Evolutionary conservation across 2,888 invertebrate genomes (phyloP), one percentile per base, ranked within the genome.

Genomic region (Nomada flava): DNA sequence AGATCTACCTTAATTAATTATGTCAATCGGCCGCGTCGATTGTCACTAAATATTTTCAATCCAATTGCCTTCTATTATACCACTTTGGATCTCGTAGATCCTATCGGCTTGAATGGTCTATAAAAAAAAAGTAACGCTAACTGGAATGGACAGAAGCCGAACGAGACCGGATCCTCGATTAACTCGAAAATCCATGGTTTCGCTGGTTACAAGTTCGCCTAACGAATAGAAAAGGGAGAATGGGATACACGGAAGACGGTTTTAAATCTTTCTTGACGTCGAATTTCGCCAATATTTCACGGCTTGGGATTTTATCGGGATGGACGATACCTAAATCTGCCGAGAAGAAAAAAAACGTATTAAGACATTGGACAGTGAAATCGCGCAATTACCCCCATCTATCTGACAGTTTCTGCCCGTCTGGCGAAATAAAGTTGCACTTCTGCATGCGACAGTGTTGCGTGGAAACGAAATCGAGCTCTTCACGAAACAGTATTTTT

Each of bases 181-280:
- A 79, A 64, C 59, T 60, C 74, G 76, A 57, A 70, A 65, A 79
- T 60, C 65, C 79, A 23, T 44, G 79, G 65, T 77, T 76, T 77
- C 60, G 65, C 65, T 29, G 26, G 70, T 13, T 79, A 60, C 67
- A 71, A 77, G 77, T 67, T 65, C 67, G 50, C 15, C 44, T 18
- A 18, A 20, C 26, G 59, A 18, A 23, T 36, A 29, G n/a, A 44
- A 23, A 29, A 57, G 26, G 4, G 47, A 23, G 53, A 42, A 42
- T 0, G n/a, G 29, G 29, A 70, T 23, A 50, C 18, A 29, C 57
- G 29, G 13, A 23, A 20, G 11, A 11, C 4, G 62, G 57, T 20
- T 52, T 72, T 77, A 80, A 77, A 77, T 78, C 70, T 71, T 71
- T 9, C 70, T 42, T 50, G 76, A 65, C 69, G 59, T 60, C 36